phyloP scores from a whole-genome alignment of 2,797 vertebrate species.

The Cygnus olor region DNA sequence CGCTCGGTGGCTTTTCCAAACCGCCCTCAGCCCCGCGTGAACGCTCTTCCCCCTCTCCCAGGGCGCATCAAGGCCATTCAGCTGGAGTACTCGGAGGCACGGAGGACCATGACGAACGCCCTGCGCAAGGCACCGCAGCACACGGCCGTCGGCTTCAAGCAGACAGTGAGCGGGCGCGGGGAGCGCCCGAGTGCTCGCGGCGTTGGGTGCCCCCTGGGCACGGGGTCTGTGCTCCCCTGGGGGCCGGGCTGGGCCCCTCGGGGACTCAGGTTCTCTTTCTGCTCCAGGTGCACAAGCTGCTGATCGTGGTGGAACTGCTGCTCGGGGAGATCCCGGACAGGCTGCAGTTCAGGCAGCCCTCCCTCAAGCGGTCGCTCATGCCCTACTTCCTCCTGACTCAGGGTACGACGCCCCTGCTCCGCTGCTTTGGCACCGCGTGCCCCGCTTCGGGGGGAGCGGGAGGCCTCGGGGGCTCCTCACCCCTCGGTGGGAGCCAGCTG shows the following conservation, averaged over 20 bases:
- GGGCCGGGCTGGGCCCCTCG: rapidly evolving
- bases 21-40: neutral
- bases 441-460: rapidly evolving
- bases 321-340: constrained; percentile 96
- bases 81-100: constrained; percentile 93
- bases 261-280: neutral
- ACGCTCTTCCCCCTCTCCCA: constrained; percentile 41
- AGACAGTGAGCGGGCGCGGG: constrained; percentile 82
- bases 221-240: neutral
- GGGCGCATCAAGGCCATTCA: constrained; percentile 98
- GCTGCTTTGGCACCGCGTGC: rapidly evolving
- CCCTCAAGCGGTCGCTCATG: constrained; percentile 96
- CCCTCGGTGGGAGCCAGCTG: neutral
- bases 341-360: constrained; percentile 95
- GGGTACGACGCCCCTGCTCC: constrained; percentile 74
- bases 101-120: constrained; percentile 94
- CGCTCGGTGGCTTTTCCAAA: neutral
- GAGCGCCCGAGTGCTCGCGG: neutral
- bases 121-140: constrained; percentile 95
- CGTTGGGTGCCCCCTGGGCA: rapidly evolving
- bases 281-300: constrained; percentile 91
- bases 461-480: neutral
- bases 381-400: constrained; percentile 98
- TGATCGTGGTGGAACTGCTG: constrained; percentile 95
- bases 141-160: constrained; percentile 96